Percentiles rank a stretch among this genome's conserved stretches.
Evolutionary conservation across 2,888 invertebrate species (phyloP).

Genomic region (Zhuqinia jingwanae): DNA sequence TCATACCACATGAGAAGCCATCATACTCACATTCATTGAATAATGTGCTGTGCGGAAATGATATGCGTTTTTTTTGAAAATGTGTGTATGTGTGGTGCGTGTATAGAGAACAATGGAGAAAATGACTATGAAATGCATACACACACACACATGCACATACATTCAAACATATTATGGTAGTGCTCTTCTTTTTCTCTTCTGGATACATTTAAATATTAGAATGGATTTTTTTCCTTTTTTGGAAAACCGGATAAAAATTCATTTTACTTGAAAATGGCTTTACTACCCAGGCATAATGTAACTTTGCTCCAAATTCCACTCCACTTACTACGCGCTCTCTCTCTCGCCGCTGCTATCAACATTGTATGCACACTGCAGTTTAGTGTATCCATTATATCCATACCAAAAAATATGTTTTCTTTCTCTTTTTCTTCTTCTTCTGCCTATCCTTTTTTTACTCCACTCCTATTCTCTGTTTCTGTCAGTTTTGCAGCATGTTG

Average conservation of each 20-base stretch:
- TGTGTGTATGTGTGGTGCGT: slow-evolving; percentile 6
- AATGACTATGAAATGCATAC: no score
- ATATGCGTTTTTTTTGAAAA: background rate
- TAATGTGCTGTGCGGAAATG: slow-evolving; percentile 22
- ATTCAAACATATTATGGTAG: background rate
- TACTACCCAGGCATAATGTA: slow-evolving; percentile 19
- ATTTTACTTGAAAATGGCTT: slow-evolving; percentile 51
- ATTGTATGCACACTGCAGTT: slow-evolving; percentile 4
- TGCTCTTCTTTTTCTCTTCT: no score
- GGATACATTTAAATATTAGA: slow-evolving; percentile 43
- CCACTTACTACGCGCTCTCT: slow-evolving; percentile 21
- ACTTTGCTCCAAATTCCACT: slow-evolving; percentile 18
- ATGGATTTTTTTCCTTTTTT: slow-evolving; percentile 23
- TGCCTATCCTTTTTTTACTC: no score
- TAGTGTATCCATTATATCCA: slow-evolving; percentile 28
- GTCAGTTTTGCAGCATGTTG: slow-evolving; percentile 55
- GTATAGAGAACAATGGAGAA: no score
- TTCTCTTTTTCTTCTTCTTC: no score
- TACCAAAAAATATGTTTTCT: background rate
- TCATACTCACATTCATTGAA: slow-evolving; percentile 41
- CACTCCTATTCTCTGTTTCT: slow-evolving; percentile 52
- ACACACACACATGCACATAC: no score
- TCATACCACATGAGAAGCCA: slow-evolving; percentile 9
- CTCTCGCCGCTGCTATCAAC: background rate
- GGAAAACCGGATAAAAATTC: slow-evolving; percentile 50